Conservation (phyloP, 37 sponge, comb jelly and placozoan species). For the Aphrocallistes beatrix region DNA sequence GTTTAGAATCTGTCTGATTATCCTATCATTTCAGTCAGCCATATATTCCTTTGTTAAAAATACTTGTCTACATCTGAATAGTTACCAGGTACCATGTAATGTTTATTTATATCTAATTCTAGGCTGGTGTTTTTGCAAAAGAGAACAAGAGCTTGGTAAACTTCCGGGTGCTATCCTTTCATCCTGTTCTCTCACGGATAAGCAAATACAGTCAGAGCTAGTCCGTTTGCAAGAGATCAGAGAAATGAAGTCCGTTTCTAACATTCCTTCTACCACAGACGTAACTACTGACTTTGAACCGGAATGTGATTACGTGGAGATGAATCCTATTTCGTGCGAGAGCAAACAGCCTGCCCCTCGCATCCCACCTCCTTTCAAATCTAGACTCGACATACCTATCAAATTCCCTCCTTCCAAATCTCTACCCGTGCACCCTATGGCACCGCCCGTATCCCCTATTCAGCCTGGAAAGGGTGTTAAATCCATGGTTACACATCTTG, state of each 20-base stretch:
- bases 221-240: background rate
- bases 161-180: background rate
- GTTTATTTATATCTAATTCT: too few species aligned
- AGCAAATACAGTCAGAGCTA: background rate
- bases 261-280: background rate
- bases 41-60: too few species aligned
- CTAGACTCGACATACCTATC: background rate
- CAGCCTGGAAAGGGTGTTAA: too few species aligned
- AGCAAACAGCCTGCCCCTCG: background rate
- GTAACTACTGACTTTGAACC: background rate
- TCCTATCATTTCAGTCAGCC: too few species aligned
- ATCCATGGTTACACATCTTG: too few species aligned
- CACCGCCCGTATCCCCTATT: too few species aligned
- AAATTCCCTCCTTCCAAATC: too few species aligned
- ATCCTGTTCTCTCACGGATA: background rate
- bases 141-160: background rate
- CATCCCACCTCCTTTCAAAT: background rate
- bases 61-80: too few species aligned
- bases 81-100: too few species aligned
- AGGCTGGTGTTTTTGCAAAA: conserved; percentile 7
- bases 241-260: background rate
- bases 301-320: conserved; percentile 6
- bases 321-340: background rate
- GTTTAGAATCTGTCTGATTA: too few species aligned
- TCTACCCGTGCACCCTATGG: too few species aligned